A percentile compares a stretch with the other conserved stretches of the same genome.
Conservation (phyloP, 2,888 invertebrate species). For the Pandemis corylana region DNA sequence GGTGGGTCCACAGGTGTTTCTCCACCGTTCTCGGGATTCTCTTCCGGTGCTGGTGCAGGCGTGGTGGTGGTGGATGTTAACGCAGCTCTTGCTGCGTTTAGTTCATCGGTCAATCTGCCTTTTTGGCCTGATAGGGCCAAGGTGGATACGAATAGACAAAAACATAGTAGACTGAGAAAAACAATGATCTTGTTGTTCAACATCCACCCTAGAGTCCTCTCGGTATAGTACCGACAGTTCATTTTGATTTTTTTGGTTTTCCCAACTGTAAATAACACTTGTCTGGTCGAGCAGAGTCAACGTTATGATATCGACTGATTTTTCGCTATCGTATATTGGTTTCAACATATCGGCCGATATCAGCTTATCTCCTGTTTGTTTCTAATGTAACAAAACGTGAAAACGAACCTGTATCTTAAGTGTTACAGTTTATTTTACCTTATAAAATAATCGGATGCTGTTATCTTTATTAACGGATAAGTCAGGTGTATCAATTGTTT, state of each 20-base stretch:
- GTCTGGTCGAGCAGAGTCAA: slow-evolving; percentile 1
- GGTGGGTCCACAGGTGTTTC: background rate
- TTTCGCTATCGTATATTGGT: slow-evolving; percentile 36
- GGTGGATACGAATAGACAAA: slow-evolving; percentile 72
- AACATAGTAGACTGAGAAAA: slow-evolving; percentile 65
- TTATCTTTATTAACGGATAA: background rate
- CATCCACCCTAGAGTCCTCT: slow-evolving; percentile 66
- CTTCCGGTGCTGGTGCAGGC: slow-evolving; percentile 17
- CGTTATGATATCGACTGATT: slow-evolving; percentile 40
- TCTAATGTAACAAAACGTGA: background rate
- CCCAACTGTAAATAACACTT: slow-evolving; percentile 3
- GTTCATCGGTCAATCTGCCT: slow-evolving; percentile 54
- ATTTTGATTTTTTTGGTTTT: slow-evolving; percentile 44
- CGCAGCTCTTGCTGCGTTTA: slow-evolving; percentile 52
- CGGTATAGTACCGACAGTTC: slow-evolving; percentile 65
- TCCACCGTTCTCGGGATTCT: slow-evolving; percentile 4
- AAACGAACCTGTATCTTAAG: background rate
- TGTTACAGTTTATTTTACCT: slow-evolving; percentile 1
- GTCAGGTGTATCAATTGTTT: background rate
- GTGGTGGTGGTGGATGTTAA: slow-evolving; percentile 35
- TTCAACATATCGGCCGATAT: slow-evolving; percentile 33
- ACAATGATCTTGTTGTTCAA: slow-evolving; percentile 75
- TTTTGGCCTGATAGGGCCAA: slow-evolving; percentile 67
- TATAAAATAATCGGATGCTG: background rate
- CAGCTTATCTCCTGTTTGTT: slow-evolving; percentile 24